Conservation (phyloP, 1,140 invertebrate genomes). For the Diabrotica virgifera region DNA sequence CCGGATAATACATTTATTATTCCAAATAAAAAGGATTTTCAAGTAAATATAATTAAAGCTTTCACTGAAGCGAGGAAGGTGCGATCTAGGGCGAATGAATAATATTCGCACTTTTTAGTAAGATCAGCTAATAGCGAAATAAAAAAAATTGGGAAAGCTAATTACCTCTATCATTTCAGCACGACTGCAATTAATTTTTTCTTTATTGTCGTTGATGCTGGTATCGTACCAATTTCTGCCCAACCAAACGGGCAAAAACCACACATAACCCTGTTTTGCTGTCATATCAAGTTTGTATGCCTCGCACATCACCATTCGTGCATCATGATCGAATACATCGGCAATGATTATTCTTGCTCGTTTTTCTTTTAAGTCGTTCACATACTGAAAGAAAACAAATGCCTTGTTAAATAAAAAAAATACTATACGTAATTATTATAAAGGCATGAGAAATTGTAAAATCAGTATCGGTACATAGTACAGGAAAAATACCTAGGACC, state of each 20-base stretch:
- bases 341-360: constrained; percentile 74
- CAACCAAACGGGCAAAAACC: constrained; percentile 80
- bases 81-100: too few species aligned
- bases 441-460: too few species aligned
- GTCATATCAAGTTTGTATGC: constrained; percentile 70
- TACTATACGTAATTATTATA: too few species aligned
- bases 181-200: constrained; percentile 60
- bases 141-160: too few species aligned
- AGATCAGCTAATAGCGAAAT: too few species aligned
- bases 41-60: too few species aligned
- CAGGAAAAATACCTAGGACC: too few species aligned
- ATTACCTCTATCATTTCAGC: constrained; percentile 58
- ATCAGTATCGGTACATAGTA: too few species aligned
- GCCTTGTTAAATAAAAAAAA: not conserved
- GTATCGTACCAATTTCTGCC: constrained; percentile 65
- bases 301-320: constrained; percentile 71
- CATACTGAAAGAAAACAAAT: constrained; percentile 55
- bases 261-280: constrained; percentile 67
- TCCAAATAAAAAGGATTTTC: too few species aligned
- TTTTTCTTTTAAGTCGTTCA: constrained; percentile 65
- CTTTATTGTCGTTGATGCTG: constrained; percentile 55
- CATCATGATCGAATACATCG: constrained; percentile 67
- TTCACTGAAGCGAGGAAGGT: too few species aligned
- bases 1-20: too few species aligned
- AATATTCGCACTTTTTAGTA: too few species aligned